Base-by-base conservation (phyloP, 2,113 vertebrate genomes). In the Mobula hypostoma region DNA sequence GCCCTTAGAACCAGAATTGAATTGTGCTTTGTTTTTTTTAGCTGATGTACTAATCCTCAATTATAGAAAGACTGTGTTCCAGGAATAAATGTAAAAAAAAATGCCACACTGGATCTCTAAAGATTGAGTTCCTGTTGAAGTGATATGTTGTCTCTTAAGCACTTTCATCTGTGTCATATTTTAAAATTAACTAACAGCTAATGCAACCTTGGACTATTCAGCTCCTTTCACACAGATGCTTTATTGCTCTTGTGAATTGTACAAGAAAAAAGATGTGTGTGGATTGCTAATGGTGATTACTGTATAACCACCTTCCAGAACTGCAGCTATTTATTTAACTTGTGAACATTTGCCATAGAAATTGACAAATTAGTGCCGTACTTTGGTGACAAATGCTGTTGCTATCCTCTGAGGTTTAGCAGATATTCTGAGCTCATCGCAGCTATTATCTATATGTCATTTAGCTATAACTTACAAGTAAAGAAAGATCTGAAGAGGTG, bases 371-470 rank as follows among this genome's bases (percentile, higher is more conserved):
- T 90, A 90, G 85, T 66, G 17, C n/a, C 29, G 19, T 88, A 17
- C 58, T n/a, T 90, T 66, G 61, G 61, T 68, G 85, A 68, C 85
- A 90, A 90, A 68, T 36, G 85, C 7, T 66, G 58, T 29, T 90
- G n/a, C 15, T 66, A 66, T 66, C 61, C 61, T 90, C 63, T 36
- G 61, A 90, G 85, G 85, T n/a, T 66, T 66, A 90, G 61, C 29
- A 32, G 61, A 32, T 90, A 90, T 90, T 90, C 61, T 68, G 61
- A 90, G 85, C 61, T 90, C 85, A 90, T 90, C 85, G n/a, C 85
- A 90, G 61, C 85, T 32, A 66, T 90, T 90, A 90, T 90, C n/a
- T 90, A 68, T 24, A 32, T 90, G 61, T 68, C 85, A 90, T n/a
- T 90, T 68, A 32, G 63, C 5, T 7, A 32, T 90, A 63, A 90